These are phyloP conservation scores for Tenodera sinensis DNA, from an alignment of 2,888 invertebrate species.

Conservation along the genomic window DNA sequence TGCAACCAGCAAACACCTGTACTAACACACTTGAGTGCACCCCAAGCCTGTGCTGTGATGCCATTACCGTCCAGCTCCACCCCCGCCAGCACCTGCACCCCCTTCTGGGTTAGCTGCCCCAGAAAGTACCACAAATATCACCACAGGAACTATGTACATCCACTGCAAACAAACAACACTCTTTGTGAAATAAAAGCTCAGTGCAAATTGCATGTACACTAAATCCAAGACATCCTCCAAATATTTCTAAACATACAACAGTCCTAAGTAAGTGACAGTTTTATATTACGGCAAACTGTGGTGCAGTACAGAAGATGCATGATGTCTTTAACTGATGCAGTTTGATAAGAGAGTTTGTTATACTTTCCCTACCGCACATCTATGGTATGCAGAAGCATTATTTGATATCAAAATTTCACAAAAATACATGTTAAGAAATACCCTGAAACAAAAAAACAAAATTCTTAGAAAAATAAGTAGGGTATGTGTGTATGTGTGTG, in stretches of 20 bases:
- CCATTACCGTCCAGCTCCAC: slow-evolving; percentile 34
- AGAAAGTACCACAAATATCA: slow-evolving; percentile 85
- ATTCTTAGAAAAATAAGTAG: no score
- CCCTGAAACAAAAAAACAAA: no score
- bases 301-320: no score
- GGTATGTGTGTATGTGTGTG: no score
- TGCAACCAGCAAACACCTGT: not conserved
- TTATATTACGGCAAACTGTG: no score
- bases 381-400: no score
- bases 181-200: not conserved
- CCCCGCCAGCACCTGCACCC: slow-evolving; percentile 41
- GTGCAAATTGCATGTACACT: not conserved
- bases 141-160: slow-evolving; percentile 97
- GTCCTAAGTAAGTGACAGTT: no score
- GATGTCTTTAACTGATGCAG: no score
- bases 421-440: no score
- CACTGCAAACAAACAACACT: slow-evolving; percentile 61
- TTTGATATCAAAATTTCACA: no score
- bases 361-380: no score
- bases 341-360: no score
- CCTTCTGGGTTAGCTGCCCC: slow-evolving; percentile 80
- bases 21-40: not conserved
- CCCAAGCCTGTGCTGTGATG: not conserved
- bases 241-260: not conserved
- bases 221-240: not conserved